Conservation (phyloP, 2,113 vertebrate species). For the Calypte anna region DNA sequence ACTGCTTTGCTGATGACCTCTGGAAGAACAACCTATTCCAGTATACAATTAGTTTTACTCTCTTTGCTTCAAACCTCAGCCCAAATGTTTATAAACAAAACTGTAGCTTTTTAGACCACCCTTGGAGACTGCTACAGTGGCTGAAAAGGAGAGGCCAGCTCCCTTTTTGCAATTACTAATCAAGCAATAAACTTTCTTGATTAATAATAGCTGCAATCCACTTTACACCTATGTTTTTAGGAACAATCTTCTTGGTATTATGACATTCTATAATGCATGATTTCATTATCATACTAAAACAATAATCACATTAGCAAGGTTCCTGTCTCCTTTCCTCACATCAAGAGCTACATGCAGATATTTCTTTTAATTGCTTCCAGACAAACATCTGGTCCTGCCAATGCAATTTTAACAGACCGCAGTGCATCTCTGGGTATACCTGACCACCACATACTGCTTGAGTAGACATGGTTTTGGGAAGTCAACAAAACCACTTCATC, state of each 20-base stretch:
- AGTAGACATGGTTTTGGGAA: neutral
- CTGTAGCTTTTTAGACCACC: neutral
- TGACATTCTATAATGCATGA: neutral
- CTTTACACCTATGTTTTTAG: neutral
- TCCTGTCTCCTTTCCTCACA: conserved; percentile 34
- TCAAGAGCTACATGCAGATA: neutral
- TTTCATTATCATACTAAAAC: conserved; percentile 41
- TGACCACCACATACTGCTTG: neutral
- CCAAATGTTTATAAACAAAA: conserved; percentile 1
- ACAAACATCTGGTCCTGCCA: conserved; percentile 25
- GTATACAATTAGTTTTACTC: neutral
- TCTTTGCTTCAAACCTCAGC: neutral
- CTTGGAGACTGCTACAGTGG: neutral
- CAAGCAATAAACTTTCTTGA: conserved; percentile 10
- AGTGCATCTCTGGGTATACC: neutral
- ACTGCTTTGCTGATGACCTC: neutral
- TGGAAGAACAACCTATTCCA: neutral
- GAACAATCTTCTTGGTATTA: neutral
- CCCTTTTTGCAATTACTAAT: neutral
- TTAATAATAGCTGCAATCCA: conserved; percentile 32
- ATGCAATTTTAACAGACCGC: neutral
- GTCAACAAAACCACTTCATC: neutral
- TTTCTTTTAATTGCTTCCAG: conserved; percentile 59
- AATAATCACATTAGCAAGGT: conserved; percentile 63
- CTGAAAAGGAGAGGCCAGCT: neutral